Evolutionary conservation across 2,888 invertebrate genomes (phyloP).

Genomic region (Habroteleia sp.): DNA sequence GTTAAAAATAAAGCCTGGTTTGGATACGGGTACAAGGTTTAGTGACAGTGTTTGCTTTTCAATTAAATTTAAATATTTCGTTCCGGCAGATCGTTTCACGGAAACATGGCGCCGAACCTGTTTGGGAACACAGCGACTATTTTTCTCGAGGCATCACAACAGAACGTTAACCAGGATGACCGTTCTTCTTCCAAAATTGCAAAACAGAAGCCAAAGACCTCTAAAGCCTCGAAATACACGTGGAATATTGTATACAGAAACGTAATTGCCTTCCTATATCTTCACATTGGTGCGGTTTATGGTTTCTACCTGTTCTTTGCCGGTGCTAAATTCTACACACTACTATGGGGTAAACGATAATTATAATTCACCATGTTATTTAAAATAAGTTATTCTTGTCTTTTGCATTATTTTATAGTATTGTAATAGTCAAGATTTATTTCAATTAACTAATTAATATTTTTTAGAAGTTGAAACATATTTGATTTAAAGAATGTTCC

Average conservation of each 20-base stretch:
- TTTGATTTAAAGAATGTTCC: too few relatives aligned
- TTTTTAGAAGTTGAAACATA: too few relatives aligned
- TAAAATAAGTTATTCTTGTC: too few relatives aligned
- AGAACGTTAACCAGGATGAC: slow-evolving; percentile 72
- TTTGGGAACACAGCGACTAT: slow-evolving; percentile 83
- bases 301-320: slow-evolving; percentile 84
- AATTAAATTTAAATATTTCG: slow-evolving; percentile 53
- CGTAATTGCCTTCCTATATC: slow-evolving; percentile 86
- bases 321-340: slow-evolving; percentile 81
- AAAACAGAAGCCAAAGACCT: slow-evolving; percentile 64
- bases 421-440: too few relatives aligned
- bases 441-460: too few relatives aligned
- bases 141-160: slow-evolving; percentile 81
- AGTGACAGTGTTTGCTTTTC: slow-evolving; percentile 19
- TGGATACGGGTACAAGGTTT: slow-evolving; percentile 17
- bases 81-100: slow-evolving; percentile 65
- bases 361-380: too few relatives aligned
- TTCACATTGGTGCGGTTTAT: slow-evolving; percentile 86
- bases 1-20: slow-evolving; percentile 2
- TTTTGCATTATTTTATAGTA: too few relatives aligned
- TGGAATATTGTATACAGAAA: slow-evolving; percentile 91
- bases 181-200: slow-evolving; percentile 65
- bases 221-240: slow-evolving; percentile 75
- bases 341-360: slow-evolving; percentile 82
- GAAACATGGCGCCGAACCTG: slow-evolving; percentile 84